Base-by-base conservation (phyloP, 2,113 vertebrate genomes). In the Todiramphus chloris region DNA sequence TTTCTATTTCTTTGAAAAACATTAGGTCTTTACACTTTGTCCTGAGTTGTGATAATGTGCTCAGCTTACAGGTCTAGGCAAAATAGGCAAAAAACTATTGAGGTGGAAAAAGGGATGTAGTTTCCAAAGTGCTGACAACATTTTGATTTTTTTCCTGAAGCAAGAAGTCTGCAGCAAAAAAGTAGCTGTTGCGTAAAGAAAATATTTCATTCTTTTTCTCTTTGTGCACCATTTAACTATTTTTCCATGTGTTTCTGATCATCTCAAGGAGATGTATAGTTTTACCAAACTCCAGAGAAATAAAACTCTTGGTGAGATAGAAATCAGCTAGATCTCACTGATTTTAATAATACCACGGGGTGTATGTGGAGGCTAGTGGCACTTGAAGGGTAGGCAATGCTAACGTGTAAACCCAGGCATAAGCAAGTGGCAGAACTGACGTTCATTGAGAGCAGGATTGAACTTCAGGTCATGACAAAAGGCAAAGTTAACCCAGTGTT, bases 211-310 rank as follows among this genome's bases (percentile, higher is more conserved):
- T 79, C 33, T 64, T 67, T n/a, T 88, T 80, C 16, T 81, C 37
- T 88, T 78, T 72, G 77, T 76, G 59, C 59, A 90, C 23, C 13
- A 74, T 94, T 95, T 91, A 17, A 89, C 31, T 94, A 79, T 94
- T 96, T 95, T 93, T 56, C 86, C 92, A 96, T 37, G 66, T 95
- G 94, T 92, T 96, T 94, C 80, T 94, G 80, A 92, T 96, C 66
- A 81, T 93, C 46, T 93, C 35, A 87, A 31, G 88, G 39, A 13
- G 0, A 64, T 50, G 51, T 56, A 81, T 35, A 83, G 56, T 67
- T 95, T 96, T 91, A 79, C 83, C 80, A 64, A 72, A 73, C 80
- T 75, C 59, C 82, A 83, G 67, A 87, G 44, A 83, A 83, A 58
- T 43, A 74, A 69, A 89, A 86, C 15, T 77, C 87, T 39, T 30